Evolutionary conservation across 1,140 invertebrate species (phyloP).

Genomic region (Drosophila athabasca): DNA sequence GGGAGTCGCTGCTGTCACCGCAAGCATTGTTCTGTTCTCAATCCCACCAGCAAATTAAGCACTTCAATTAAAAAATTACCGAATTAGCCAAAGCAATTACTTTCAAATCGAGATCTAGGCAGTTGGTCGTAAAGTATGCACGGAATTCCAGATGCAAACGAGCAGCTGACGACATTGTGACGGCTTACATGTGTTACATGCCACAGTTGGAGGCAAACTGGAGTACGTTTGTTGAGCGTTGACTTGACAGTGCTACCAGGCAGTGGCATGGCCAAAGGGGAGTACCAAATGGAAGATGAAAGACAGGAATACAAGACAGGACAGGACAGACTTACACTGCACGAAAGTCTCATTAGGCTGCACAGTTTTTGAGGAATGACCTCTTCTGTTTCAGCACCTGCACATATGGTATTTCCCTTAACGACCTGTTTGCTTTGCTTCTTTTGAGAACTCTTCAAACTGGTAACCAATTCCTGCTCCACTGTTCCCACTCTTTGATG

Average conservation of each 20-base stretch:
- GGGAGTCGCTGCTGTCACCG: conserved; percentile 15
- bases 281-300: background rate
- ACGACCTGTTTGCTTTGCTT: conserved; percentile 43
- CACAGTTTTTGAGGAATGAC: no score
- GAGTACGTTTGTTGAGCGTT: conserved; percentile 14
- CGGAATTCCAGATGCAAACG: conserved; percentile 48
- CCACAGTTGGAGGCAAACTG: conserved; percentile 9
- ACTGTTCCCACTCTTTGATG: conserved; percentile 36
- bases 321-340: no score
- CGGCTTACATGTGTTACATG: conserved; percentile 59
- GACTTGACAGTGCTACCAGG: background rate
- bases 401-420: conserved; percentile 23
- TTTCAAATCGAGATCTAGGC: conserved; percentile 21
- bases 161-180: conserved; percentile 54
- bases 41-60: conserved; percentile 26
- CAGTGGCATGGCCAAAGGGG: conserved; percentile 9
- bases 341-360: no score
- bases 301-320: background rate
- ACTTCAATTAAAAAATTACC: conserved; percentile 36
- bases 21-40: conserved; percentile 37
- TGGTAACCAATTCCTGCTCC: conserved; percentile 36
- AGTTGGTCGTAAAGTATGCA: conserved; percentile 20
- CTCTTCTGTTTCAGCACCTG: conserved; percentile 11
- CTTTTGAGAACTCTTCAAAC: conserved; percentile 34
- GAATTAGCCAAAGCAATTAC: conserved; percentile 39